A percentile compares a stretch with the other conserved stretches of the same genome.
phyloP scores from a whole-genome alignment of 2,888 invertebrate species.

The Ommatoiulus sabulosus region DNA sequence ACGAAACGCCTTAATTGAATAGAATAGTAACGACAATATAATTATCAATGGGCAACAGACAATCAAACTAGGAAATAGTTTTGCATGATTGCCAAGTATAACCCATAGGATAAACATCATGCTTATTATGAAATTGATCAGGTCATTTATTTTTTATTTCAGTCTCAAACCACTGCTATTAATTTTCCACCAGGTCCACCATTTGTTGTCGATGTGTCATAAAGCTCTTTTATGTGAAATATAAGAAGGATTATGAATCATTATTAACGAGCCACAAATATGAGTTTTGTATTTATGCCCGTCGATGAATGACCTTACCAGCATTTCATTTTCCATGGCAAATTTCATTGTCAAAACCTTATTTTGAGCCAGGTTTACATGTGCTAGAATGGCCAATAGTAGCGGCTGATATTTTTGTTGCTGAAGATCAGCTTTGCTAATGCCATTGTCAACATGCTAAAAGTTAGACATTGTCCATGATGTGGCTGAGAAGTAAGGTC shows the following conservation, averaged over 20 bases:
- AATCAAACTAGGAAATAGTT: conserved; percentile 49
- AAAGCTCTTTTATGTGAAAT: not conserved
- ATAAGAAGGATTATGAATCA: not conserved
- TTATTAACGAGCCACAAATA: not conserved
- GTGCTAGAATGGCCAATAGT: not conserved
- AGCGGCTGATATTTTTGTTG: not conserved
- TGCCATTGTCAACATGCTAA: not conserved
- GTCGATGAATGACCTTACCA: not conserved
- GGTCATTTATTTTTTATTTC: not conserved
- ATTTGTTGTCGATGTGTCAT: conserved; percentile 4
- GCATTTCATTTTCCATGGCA: not conserved
- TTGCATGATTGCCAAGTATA: conserved; percentile 37
- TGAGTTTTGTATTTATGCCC: not conserved
- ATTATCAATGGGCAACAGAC: conserved; percentile 56
- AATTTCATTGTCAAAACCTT: conserved; percentile 2
- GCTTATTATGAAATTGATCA: not conserved
- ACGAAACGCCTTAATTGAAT: not conserved
- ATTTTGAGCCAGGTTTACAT: not conserved
- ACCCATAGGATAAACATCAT: conserved; percentile 30
- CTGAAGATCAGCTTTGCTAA: not conserved
- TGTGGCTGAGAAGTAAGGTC: not conserved
- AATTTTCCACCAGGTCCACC: not conserved
- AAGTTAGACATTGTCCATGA: not conserved
- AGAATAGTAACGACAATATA: conserved; percentile 49
- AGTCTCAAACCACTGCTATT: not conserved